Conservation (phyloP, 2,113 vertebrate species). For the Mesoclemmys tuberculata region DNA sequence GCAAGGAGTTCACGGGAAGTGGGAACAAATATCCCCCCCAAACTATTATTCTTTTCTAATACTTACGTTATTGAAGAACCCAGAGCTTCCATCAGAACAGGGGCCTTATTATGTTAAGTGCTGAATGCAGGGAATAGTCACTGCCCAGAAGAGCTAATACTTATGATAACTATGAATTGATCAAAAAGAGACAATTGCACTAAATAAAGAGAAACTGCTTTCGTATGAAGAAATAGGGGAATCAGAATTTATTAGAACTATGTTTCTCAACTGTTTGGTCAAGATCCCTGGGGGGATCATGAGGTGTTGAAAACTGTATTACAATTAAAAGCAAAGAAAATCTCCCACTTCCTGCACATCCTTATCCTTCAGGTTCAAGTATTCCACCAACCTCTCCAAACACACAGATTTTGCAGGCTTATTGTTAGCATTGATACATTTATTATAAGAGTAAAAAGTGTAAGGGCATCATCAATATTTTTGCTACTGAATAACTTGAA, state of each 20-base stretch:
- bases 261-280: background rate
- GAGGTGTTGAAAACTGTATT: background rate
- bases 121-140: background rate
- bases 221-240: background rate
- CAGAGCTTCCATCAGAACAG: background rate
- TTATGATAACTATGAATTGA: background rate
- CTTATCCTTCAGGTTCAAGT: too few relatives aligned
- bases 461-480: background rate
- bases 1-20: background rate
- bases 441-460: background rate
- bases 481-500: background rate
- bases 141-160: background rate
- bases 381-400: too few relatives aligned
- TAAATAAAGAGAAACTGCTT: background rate
- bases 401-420: background rate
- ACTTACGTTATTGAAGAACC: background rate
- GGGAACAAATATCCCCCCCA: too few relatives aligned
- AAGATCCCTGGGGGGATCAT: background rate
- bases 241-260: background rate
- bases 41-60: background rate
- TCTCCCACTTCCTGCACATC: too few relatives aligned
- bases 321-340: background rate
- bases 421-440: background rate
- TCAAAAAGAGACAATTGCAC: background rate
- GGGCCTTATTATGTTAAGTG: background rate